Evolutionary conservation across 2,797 vertebrate genomes (phyloP).

Genomic region (Pelochelys cantorii): DNA sequence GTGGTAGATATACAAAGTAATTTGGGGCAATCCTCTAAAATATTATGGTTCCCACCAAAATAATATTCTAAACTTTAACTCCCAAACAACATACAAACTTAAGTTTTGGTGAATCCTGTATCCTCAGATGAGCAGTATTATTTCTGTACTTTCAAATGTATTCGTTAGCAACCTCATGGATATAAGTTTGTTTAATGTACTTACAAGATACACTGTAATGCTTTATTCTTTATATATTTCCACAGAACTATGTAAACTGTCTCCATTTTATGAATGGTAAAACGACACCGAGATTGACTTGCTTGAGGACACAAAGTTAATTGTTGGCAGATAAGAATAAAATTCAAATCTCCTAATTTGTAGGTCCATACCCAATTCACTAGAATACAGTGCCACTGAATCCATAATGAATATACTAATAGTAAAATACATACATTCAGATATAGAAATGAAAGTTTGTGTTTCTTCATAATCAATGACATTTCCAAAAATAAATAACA

Average conservation of each 20-base stretch:
- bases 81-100: neutral
- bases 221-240: no score
- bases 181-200: neutral
- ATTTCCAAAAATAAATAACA: neutral
- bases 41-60: neutral
- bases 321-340: neutral
- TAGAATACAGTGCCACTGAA: neutral
- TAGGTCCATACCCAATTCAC: neutral
- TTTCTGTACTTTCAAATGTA: accelerated
- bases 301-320: neutral
- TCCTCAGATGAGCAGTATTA: neutral
- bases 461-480: no score
- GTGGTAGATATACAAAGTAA: neutral
- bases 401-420: accelerated
- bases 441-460: no score
- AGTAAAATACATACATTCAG: no score
- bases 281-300: neutral
- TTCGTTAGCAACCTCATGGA: neutral
- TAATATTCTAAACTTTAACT: neutral
- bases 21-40: neutral
- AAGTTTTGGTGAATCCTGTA: neutral
- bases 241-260: neutral
- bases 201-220: no score
- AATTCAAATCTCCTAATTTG: neutral
- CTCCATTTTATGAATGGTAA: neutral